phyloP scores from a whole-genome alignment of 2,113 vertebrate species.

The Thunnus thynnus region DNA sequence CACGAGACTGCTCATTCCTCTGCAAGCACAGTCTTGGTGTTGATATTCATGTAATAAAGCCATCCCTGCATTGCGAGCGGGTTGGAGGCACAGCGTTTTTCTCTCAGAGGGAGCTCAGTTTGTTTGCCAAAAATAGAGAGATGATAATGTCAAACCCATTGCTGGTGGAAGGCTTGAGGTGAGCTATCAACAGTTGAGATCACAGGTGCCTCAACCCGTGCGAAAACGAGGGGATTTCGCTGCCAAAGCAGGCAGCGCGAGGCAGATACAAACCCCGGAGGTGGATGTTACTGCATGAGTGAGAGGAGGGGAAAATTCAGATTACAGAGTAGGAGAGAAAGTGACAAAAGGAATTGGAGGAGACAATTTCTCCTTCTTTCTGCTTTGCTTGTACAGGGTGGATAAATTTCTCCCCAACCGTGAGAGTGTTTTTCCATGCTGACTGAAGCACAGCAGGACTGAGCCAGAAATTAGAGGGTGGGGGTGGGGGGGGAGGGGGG shows the following conservation, averaged over 20 bases:
- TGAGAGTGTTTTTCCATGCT: conserved; percentile 75
- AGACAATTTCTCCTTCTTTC: conserved; percentile 58
- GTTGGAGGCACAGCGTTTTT: neutral
- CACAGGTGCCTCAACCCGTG: conserved; percentile 26
- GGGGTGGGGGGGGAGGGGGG: neutral
- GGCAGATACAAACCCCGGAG: conserved; percentile 32
- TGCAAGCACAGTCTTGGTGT: conserved; percentile 28
- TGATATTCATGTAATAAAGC: conserved; percentile 59
- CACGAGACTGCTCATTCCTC: conserved; percentile 41
- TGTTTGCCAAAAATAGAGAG: conserved; percentile 48
- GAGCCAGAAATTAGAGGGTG: conserved; percentile 74
- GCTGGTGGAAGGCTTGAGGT: conserved; percentile 23
- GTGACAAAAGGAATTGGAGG: conserved; percentile 51
- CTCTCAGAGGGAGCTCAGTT: conserved; percentile 13
- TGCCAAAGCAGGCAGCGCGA: conserved; percentile 4
- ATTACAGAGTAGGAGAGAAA: conserved; percentile 54
- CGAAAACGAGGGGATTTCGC: conserved; percentile 7
- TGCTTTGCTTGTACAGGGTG: conserved; percentile 67
- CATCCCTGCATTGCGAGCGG: neutral
- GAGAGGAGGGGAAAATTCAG: conserved; percentile 46
- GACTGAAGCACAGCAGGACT: conserved; percentile 77
- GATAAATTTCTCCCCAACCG: conserved; percentile 72
- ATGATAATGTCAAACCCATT: conserved; percentile 28
- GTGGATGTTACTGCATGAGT: conserved; percentile 40
- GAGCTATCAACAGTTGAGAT: conserved; percentile 56